These are phyloP conservation scores for Pristionchus fissidentatus DNA, from an alignment of 2,888 invertebrate genomes.

Conservation along the genomic window DNA sequence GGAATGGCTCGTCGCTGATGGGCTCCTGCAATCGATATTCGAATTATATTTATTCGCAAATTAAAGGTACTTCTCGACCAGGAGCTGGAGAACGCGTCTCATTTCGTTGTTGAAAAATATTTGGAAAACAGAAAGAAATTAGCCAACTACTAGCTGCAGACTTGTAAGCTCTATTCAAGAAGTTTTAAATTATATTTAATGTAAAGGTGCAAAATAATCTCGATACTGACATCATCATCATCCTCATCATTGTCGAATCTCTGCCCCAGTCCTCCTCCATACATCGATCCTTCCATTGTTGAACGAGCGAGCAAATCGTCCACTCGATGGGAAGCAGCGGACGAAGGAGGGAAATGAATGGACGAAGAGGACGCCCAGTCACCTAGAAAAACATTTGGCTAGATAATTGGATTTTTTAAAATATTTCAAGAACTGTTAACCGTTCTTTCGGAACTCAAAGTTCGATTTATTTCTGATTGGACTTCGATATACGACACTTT, in stretches of 20 bases:
- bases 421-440: too few relatives aligned
- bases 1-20: constrained; percentile 23
- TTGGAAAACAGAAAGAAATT: too few relatives aligned
- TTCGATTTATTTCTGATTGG: background rate
- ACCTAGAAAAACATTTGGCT: background rate
- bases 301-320: constrained; percentile 54
- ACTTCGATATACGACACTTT: background rate
- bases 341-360: background rate
- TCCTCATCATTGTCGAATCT: constrained; percentile 37
- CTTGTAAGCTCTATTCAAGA: background rate
- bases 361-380: constrained; percentile 37
- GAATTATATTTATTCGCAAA: background rate
- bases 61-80: too few relatives aligned
- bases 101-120: too few relatives aligned
- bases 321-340: background rate
- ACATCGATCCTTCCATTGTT: constrained; percentile 62
- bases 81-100: too few relatives aligned
- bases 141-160: background rate
- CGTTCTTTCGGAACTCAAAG: background rate
- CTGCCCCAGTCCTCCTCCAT: constrained; percentile 42
- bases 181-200: background rate
- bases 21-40: constrained; percentile 1
- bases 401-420: too few relatives aligned
- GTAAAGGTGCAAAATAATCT: background rate
- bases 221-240: constrained; percentile 48